phyloP scores from a whole-genome alignment of 2,797 vertebrate species.

The Peromyscus melanophrys region DNA sequence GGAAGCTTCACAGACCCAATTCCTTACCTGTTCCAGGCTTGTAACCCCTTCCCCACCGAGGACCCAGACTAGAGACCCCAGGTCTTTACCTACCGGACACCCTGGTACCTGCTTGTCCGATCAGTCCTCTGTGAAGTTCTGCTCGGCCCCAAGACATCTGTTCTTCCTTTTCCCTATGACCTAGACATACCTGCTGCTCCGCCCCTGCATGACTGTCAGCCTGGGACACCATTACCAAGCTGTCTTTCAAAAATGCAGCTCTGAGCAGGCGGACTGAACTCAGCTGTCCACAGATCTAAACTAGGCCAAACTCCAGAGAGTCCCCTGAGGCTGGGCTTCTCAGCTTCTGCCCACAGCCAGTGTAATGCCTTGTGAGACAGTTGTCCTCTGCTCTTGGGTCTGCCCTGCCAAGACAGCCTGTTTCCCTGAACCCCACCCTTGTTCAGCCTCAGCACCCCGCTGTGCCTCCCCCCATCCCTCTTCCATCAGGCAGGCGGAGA shows the following conservation, averaged over 20 bases:
- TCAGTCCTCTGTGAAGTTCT: neutral
- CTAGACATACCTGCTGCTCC: neutral
- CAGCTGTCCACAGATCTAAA: slow-evolving; percentile 59
- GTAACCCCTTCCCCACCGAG: neutral
- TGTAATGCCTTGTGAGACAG: neutral
- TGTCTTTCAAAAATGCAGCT: slow-evolving; percentile 46
- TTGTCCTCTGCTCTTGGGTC: neutral
- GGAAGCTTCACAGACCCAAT: neutral
- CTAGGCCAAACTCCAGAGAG: slow-evolving; percentile 68
- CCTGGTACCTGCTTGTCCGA: neutral
- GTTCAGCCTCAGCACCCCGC: neutral
- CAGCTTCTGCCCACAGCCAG: neutral
- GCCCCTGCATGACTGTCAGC: neutral
- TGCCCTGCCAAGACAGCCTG: neutral
- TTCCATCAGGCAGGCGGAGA: neutral
- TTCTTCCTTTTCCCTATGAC: neutral
- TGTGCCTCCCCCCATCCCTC: neutral
- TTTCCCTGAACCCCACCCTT: neutral
- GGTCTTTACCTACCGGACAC: neutral
- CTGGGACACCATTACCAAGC: neutral
- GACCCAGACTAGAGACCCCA: neutral
- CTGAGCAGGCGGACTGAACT: slow-evolving; percentile 59
- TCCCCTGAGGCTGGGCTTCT: slow-evolving; percentile 20
- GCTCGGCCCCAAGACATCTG: neutral
- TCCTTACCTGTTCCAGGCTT: neutral